A percentile compares a stretch with the other conserved stretches of the same genome.
Evolutionary conservation across 2,113 vertebrate genomes (phyloP).

Genomic region (Tragelaphus strepsiceros): DNA sequence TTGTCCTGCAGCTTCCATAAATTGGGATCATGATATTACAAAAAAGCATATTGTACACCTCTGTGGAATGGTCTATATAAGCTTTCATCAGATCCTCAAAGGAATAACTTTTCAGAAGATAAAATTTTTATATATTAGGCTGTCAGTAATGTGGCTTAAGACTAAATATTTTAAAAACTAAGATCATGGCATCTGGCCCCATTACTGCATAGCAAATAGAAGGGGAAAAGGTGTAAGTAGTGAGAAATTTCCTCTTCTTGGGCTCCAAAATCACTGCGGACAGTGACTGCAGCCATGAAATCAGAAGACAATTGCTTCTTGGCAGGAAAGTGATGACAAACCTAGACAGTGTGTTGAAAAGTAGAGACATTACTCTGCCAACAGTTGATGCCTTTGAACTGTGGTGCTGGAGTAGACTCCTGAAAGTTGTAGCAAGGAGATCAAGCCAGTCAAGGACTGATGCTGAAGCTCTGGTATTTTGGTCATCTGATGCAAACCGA

Average conservation of each 20-base stretch:
- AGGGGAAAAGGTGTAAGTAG: neutral
- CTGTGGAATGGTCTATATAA: neutral
- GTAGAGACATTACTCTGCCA: neutral
- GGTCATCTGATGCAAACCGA: too few species aligned
- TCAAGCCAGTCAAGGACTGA: too few species aligned
- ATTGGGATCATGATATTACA: neutral
- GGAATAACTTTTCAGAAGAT: neutral
- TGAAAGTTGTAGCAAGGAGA: neutral
- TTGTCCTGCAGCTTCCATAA: neutral
- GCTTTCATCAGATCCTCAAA: neutral
- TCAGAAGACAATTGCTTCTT: neutral
- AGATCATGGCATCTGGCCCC: neutral
- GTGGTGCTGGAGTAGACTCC: neutral
- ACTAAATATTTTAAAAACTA: neutral
- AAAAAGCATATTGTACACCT: too few species aligned
- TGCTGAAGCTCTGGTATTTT: too few species aligned
- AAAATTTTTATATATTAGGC: neutral
- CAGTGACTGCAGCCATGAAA: neutral
- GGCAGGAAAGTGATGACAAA: neutral
- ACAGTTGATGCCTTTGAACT: neutral
- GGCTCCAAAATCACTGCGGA: neutral
- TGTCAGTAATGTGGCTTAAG: neutral
- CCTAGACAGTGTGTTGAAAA: neutral
- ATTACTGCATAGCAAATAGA: neutral
- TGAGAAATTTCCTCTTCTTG: neutral